Conservation (phyloP, 2,113 vertebrate genomes). For the Bubalus kerabau region DNA sequence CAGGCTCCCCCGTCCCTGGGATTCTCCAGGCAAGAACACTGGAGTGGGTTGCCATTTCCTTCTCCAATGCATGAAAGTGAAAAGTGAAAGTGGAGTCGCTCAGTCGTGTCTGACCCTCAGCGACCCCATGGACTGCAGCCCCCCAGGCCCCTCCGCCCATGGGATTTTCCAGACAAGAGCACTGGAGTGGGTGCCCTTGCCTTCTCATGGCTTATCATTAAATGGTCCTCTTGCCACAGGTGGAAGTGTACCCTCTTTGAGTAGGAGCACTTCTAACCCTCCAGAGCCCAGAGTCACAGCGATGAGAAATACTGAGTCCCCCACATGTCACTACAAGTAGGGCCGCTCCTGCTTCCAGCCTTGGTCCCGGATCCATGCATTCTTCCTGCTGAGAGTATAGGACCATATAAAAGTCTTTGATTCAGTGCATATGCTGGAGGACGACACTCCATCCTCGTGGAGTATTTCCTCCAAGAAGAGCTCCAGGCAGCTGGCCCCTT, state of each 20-base stretch:
- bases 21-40: too few relatives aligned
- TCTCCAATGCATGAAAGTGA: too few relatives aligned
- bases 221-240: not conserved
- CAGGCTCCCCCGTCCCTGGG: too few relatives aligned
- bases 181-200: too few relatives aligned
- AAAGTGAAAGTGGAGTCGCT: too few relatives aligned
- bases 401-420: not conserved
- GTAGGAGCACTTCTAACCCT: not conserved
- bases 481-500: not conserved
- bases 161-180: too few relatives aligned
- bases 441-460: not conserved
- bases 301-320: not conserved
- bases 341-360: not conserved
- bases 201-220: not conserved
- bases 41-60: too few relatives aligned
- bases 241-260: not conserved
- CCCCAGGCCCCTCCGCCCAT: fast-evolving
- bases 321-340: not conserved
- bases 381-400: not conserved
- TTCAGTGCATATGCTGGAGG: not conserved
- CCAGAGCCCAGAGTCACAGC: not conserved
- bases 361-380: not conserved
- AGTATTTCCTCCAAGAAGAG: not conserved
- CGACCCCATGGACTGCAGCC: too few relatives aligned
- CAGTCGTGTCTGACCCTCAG: too few relatives aligned